These are phyloP conservation scores for Scaptomyza flava DNA, from an alignment of 2,888 invertebrate species.

Conservation along the genomic window DNA sequence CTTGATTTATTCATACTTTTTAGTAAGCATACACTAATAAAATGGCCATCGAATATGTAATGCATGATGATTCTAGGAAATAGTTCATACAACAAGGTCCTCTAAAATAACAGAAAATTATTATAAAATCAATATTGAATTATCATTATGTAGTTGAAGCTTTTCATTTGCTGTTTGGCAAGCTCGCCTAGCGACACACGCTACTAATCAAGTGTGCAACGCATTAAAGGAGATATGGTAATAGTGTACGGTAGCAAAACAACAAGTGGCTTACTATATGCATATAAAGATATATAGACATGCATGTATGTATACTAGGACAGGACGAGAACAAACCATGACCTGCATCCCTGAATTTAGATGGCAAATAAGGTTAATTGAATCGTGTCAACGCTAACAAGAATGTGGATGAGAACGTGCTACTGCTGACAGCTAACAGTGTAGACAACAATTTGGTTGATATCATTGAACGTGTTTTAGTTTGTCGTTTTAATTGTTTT, in stretches of 20 bases:
- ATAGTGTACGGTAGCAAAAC: not conserved
- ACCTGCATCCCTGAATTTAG: constrained; percentile 20
- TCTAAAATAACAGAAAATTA: too few species aligned
- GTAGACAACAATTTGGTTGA: not conserved
- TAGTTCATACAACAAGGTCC: too few species aligned
- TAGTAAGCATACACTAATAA: too few species aligned
- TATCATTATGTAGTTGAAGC: not conserved
- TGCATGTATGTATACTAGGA: too few species aligned
- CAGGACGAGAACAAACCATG: too few species aligned
- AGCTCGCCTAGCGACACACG: not conserved
- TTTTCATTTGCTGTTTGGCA: not conserved
- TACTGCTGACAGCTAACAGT: too few species aligned
- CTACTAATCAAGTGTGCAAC: not conserved
- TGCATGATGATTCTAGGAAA: too few species aligned
- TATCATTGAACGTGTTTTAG: constrained; percentile 15
- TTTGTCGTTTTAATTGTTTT: constrained; percentile 49
- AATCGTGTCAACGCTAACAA: constrained; percentile 29
- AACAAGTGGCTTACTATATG: too few species aligned
- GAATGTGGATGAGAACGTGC: not conserved
- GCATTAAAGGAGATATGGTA: constrained; percentile 1
- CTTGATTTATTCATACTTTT: too few species aligned
- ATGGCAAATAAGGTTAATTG: constrained; percentile 39
- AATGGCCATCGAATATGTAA: too few species aligned
- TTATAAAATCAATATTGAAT: not conserved
- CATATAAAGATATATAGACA: too few species aligned